Base-by-base conservation (phyloP, 2,888 invertebrate species). In the Allolobophora icterica region DNA sequence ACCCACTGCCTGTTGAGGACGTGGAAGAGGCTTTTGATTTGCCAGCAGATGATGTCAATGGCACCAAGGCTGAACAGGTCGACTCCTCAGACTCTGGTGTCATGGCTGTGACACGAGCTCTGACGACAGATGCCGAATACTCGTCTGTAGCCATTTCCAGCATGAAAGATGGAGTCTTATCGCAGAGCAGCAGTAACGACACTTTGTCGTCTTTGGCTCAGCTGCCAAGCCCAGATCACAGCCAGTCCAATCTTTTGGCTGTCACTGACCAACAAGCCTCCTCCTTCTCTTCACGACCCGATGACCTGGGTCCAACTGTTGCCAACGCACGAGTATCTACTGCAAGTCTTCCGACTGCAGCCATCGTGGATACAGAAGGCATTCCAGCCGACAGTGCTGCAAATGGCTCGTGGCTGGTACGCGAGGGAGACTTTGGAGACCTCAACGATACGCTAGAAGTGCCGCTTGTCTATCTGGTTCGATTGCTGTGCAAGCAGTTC, bases 401-500 rank as follows among this genome's bases (percentile, higher is more conserved):
- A 24, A 87, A 87, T 17, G 52, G 84, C 3, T 38, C 90, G 0
- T 42, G 34, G 90, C 33, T 38, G 5, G 30, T 90, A 24, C 40
- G 91, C 13, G 91, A 91, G 52, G 92, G 92, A 8, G 90, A 90
- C 71, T 84, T 91, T 45, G 91, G 90, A 38, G 71, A 34, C 89
- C 58, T 40, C 15, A 42, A 87, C 40, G 90, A 84, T 24, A 33
- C n/a, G 21, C 96, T 96, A 21, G 97, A 92, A 92, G 95, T 97
- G 0, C 96, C 97, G 0, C 94, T 98, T 15, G 96, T 97, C 90
- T 97, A 97, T 95, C 97, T 97, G 93, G 96, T 97, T 17, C 96
- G 98, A 92, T 96, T 97, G 91, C 95, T 98, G 11, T 96, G 96
- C 33, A 97, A 97, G 21, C 96, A 97, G 91, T 98, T 97, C 95